A percentile compares a stretch with the other conserved stretches of the same genome.
Conservation (phyloP, 2,888 invertebrate genomes). For the Teleiodes luculella region DNA sequence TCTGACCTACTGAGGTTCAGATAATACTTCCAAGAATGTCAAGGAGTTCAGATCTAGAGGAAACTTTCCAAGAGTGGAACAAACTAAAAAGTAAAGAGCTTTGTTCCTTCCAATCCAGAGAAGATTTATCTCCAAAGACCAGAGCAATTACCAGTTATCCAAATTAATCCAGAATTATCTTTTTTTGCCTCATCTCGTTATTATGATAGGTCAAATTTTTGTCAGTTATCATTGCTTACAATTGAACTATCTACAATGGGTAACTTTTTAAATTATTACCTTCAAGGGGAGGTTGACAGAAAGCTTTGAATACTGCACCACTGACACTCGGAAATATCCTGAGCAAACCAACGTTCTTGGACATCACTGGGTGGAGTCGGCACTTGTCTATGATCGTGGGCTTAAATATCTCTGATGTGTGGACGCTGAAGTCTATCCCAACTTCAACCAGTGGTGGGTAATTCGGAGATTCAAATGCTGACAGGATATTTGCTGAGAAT, state of each 20-base stretch:
- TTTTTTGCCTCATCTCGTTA: too few species aligned
- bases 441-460: conserved; percentile 88
- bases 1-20: too few species aligned
- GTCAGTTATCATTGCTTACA: not conserved
- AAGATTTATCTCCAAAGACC: too few species aligned
- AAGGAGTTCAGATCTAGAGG: too few species aligned
- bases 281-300: conserved; percentile 85
- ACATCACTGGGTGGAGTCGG: conserved; percentile 84
- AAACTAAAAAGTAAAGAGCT: too few species aligned
- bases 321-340: conserved; percentile 96
- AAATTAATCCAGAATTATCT: too few species aligned
- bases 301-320: conserved; percentile 83
- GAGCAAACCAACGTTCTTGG: conserved; percentile 90
- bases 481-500: conserved; percentile 83
- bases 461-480: conserved; percentile 94
- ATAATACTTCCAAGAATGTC: too few species aligned
- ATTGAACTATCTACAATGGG: not conserved
- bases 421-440: conserved; percentile 87
- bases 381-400: conserved; percentile 78
- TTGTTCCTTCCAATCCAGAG: too few species aligned
- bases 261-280: conserved; percentile 43
- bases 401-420: conserved; percentile 64
- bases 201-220: too few species aligned
- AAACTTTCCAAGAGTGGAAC: too few species aligned
- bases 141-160: too few species aligned